Evolutionary conservation across 2,113 vertebrate species (phyloP), one percentile per base, ranked within the genome.

Genomic region (Synodontis membranacea): DNA sequence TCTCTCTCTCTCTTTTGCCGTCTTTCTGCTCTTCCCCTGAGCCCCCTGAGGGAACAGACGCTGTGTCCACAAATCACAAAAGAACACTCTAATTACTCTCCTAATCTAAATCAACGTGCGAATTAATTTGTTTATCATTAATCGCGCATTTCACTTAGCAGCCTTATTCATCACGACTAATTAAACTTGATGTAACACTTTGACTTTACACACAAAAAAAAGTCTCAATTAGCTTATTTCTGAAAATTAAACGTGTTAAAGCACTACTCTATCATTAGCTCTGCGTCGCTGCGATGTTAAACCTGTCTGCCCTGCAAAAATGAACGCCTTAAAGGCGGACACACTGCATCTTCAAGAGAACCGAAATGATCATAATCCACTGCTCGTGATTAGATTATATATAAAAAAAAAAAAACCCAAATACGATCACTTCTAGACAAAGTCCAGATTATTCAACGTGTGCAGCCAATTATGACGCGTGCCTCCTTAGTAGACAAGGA

Each of bases 91-190:
- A 86, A 86, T 86, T 82, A 75, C 68, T n/a, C 46, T 7, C 7
- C 76, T 80, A 58, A 58, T 86, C 68, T 86, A 25, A 82, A 50
- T 50, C 80, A 19, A 42, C 15, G 28, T 58, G 60, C 1, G 21
- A 82, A 82, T 82, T 39, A 48, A 75, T 42, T 62, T 5, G 5
- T 86, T 86, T 50, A 75, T 86, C 80, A 52, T 83, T 64, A 52
- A 76, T 74, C 64, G 17, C 31, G 21, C 4, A 56, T 86, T 50
- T 86, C 68, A 75, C 85, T 75, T 39, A 62, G 50, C 52, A 50
- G 21, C 39, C 10, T 62, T 28, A 62, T 50, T 82, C 52, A 42
- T 75, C n/a, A 21, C 39, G 34, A 70, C n/a, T 21, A 0, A 74
- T 48, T 66, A 31, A 4, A 23, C 31, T 21, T 72, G 50, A 86